phyloP scores from a whole-genome alignment of 2,797 vertebrate species.

The Macrochelys suwanniensis region DNA sequence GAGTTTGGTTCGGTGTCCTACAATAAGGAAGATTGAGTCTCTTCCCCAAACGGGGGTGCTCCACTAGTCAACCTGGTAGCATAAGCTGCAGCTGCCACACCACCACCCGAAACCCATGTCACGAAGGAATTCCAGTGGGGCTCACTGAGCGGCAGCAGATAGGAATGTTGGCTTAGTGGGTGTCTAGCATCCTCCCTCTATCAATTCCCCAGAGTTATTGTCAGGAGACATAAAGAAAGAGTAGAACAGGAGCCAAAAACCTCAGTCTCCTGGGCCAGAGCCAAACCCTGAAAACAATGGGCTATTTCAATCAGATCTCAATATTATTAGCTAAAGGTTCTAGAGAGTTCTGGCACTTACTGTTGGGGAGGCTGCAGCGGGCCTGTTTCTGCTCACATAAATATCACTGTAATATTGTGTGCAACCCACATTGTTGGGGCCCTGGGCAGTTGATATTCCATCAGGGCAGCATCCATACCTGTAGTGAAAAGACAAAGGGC shows the following conservation, averaged over 20 bases:
- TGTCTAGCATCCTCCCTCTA: not conserved
- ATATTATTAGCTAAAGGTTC: accelerated
- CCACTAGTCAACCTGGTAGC: not conserved
- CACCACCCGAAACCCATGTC: not conserved
- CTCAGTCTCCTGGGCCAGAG: not conserved
- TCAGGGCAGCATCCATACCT: conserved; percentile 95
- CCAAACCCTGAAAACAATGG: accelerated
- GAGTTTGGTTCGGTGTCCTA: not conserved
- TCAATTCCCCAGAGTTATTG: not conserved
- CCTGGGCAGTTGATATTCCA: conserved; percentile 85
- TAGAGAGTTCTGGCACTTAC: conserved; percentile 63
- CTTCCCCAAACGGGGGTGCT: not conserved
- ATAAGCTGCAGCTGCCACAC: not conserved
- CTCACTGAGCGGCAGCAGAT: not conserved
- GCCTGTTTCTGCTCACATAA: conserved; percentile 57
- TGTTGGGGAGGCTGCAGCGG: conserved; percentile 9
- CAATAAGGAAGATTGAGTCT: not conserved
- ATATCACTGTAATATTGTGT: conserved; percentile 42
- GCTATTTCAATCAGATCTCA: not conserved
- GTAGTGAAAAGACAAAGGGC: not conserved
- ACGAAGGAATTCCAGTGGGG: not conserved
- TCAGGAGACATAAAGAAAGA: not conserved
- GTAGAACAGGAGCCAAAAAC: not conserved
- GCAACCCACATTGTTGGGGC: conserved; percentile 88
- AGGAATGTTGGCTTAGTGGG: not conserved